Evolutionary conservation across 2,888 invertebrate species (phyloP).

Genomic region (Campoplex capitator): DNA sequence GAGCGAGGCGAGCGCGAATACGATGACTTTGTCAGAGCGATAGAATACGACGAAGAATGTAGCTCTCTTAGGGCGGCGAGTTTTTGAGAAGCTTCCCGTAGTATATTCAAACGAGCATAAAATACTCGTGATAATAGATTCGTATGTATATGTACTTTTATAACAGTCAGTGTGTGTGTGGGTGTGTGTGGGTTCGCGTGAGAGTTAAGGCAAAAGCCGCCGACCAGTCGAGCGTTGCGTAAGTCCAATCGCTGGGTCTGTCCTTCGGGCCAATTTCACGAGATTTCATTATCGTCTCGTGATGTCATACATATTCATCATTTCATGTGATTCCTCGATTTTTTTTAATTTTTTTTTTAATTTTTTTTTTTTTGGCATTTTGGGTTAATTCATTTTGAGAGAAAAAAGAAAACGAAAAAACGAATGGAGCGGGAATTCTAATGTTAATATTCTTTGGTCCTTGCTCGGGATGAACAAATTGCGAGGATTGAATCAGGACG

Average conservation of each 20-base stretch:
- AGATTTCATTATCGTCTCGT: conserved; percentile 22
- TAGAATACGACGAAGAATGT: conserved; percentile 60
- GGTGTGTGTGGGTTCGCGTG: background rate
- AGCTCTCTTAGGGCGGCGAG: conserved; percentile 27
- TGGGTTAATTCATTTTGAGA: background rate
- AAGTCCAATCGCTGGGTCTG: conserved; percentile 20
- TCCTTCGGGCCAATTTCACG: conserved; percentile 32
- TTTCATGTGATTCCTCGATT: background rate
- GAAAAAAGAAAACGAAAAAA: background rate
- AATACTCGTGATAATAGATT: conserved; percentile 31
- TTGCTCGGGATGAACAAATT: no score
- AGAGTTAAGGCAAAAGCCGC: background rate
- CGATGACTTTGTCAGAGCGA: conserved; percentile 44
- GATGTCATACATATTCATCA: conserved; percentile 20
- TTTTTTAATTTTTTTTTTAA: no score
- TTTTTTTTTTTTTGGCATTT: no score
- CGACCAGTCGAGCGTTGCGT: conserved; percentile 8
- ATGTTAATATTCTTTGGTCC: background rate
- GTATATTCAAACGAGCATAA: conserved; percentile 20
- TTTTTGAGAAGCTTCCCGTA: conserved; percentile 19
- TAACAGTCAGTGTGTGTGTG: background rate
- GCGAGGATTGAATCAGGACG: no score
- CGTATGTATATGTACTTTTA: background rate
- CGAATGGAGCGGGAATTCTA: background rate
- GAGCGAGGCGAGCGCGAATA: conserved; percentile 33